Conservation (phyloP, 23 tunicate species). For the Styela plicata region DNA sequence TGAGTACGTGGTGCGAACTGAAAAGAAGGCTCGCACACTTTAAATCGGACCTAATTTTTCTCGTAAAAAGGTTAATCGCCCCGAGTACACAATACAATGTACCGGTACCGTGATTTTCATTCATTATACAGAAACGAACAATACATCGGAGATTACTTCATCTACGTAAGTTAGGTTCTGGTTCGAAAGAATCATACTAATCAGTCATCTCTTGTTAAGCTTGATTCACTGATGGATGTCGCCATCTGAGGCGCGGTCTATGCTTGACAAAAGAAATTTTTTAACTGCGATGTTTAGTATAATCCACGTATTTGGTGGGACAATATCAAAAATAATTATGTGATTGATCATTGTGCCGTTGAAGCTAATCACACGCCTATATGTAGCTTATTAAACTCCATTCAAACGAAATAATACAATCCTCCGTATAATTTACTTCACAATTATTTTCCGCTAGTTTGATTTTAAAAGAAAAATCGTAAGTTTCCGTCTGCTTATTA, state of each 20-base stretch:
- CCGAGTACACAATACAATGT: not conserved
- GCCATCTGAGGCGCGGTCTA: not conserved
- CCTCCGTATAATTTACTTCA: no score
- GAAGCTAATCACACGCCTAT: not conserved
- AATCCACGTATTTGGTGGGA: not conserved
- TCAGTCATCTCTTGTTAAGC: no score
- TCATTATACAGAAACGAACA: not conserved
- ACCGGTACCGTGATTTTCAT: not conserved
- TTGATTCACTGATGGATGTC: no score
- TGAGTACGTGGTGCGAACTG: no score
- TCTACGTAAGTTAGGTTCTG: not conserved
- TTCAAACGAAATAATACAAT: not conserved
- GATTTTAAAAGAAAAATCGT: not conserved
- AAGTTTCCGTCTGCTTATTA: no score
- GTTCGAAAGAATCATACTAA: no score
- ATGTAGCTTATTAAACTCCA: not conserved
- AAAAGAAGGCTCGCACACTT: no score
- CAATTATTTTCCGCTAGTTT: not conserved
- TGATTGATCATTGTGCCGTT: not conserved
- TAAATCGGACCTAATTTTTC: not conserved
- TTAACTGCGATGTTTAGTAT: no score
- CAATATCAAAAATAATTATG: not conserved
- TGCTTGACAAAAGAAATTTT: no score
- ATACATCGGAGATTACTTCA: not conserved
- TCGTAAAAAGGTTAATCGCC: not conserved